Percentiles rank a stretch among this genome's conserved stretches.
Evolutionary conservation across 2,797 vertebrate genomes (phyloP).

Genomic region (Harpagifer antarcticus): DNA sequence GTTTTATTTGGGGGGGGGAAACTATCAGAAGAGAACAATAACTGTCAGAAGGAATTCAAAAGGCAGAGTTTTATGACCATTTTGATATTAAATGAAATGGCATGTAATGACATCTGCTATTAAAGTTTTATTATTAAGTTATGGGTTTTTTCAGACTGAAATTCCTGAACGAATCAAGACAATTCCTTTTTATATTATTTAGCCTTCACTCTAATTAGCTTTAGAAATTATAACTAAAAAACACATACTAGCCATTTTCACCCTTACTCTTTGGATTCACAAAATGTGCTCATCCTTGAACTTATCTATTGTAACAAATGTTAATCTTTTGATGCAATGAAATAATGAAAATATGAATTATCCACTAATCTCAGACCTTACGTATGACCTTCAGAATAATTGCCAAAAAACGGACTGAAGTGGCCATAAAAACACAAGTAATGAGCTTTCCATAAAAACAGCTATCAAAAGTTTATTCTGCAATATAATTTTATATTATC

Average conservation of each 20-base stretch:
- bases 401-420: slow-evolving; percentile 30
- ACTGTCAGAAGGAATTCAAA: not conserved
- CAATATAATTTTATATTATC: slow-evolving; percentile 67
- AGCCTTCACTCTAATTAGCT: not conserved
- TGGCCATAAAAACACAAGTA: slow-evolving; percentile 41
- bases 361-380: not conserved
- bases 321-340: not conserved
- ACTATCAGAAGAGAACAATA: too few relatives aligned
- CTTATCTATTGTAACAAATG: not conserved
- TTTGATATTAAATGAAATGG: slow-evolving; percentile 1
- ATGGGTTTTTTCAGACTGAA: not conserved
- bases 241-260: not conserved
- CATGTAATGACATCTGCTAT: not conserved
- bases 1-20: not conserved
- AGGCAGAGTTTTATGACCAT: not conserved
- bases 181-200: not conserved
- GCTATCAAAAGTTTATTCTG: slow-evolving; percentile 40
- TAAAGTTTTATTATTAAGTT: not conserved
- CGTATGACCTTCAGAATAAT: slow-evolving; percentile 37
- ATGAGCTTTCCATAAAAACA: slow-evolving; percentile 53
- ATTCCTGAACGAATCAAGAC: not conserved
- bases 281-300: not conserved
- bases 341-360: not conserved
- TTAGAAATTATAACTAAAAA: not conserved
- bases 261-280: not conserved